Base-by-base conservation (phyloP, 2,113 vertebrate species). In the Tympanuchus pallidicinctus region DNA sequence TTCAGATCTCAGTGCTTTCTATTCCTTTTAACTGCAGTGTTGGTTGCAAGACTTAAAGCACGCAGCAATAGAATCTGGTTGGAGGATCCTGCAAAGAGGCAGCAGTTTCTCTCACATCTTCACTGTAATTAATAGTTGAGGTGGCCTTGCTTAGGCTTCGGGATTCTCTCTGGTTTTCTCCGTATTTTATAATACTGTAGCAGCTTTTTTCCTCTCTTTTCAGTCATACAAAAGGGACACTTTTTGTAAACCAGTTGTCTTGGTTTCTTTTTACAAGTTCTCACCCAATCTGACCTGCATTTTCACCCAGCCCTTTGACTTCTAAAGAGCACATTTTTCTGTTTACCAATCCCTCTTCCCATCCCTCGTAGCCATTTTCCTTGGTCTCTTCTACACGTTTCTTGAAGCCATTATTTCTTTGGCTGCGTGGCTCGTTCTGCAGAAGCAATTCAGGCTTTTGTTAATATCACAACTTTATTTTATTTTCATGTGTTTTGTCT, bases 401-500 rank as follows among this genome's bases (percentile, higher is more conserved):
- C 80, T 86, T 77, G 50, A 88, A 82, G 85, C 59, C 75, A 6
- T 85, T 42, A 0, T 57, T 79, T 60, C 38, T 66, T 82, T 4
- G n/a, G 17, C 72, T 21, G 17, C 2, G 0, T 36, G 63, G 24
- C 21, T 94, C 75, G 27, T 89, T 73, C 56, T 60, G 16, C 50
- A 11, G 45, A 24, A 65, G 82, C 36, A 59, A 32, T 45, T 17
- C 19, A 79, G 45, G 57, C 64, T 76, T 85, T 88, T 21, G 24
- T 80, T 86, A 70, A 45, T 73, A 92, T 54, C 56, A 88, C 36
- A 89, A 88, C 7, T 75, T 27, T 3, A 10, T 63, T 94, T 88
- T 36, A 47, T 91, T 89, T 76, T 66, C 67, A 59, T 70, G 45
- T 6, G 79, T 85, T 83, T 89, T 91, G 92, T 91, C 92, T 92